phyloP scores from a whole-genome alignment of 2,797 vertebrate species.

The Amblyraja radiata region DNA sequence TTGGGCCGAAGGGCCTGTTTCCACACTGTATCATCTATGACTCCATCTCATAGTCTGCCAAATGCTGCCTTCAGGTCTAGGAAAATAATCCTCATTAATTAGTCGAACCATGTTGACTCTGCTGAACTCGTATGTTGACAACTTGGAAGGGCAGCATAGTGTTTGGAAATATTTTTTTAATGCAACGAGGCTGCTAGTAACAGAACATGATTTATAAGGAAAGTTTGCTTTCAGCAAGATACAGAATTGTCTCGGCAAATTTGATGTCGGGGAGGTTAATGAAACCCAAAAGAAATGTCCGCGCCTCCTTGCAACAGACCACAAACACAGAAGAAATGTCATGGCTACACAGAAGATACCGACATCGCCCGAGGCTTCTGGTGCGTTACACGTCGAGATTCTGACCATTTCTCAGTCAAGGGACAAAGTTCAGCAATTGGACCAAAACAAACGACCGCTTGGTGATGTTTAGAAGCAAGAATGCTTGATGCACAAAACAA shows the following conservation, averaged over 20 bases:
- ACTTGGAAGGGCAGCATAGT: not conserved
- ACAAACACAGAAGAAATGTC: not conserved
- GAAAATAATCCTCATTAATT: not conserved
- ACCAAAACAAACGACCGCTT: not conserved
- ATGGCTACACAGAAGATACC: not conserved
- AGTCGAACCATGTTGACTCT: not conserved
- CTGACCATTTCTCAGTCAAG: not conserved
- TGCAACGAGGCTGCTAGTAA: too few species aligned
- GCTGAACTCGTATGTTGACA: not conserved
- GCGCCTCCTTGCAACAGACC: not conserved
- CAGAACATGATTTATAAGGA: too few species aligned
- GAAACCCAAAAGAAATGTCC: not conserved
- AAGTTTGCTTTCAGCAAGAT: not conserved
- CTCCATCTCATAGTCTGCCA: too few species aligned
- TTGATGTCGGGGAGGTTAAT: not conserved
- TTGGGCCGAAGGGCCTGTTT: too few species aligned
- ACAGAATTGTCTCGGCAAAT: too few species aligned
- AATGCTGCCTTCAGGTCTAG: too few species aligned
- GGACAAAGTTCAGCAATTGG: not conserved
- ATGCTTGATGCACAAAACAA: too few species aligned
- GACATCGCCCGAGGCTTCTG: not conserved
- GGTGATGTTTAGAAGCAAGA: not conserved
- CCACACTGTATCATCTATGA: too few species aligned
- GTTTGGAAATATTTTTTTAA: too few species aligned
- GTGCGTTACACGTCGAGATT: not conserved